These are phyloP conservation scores for Takifugu bimaculatus DNA, from an alignment of 2,113 vertebrate genomes.

Conservation along the genomic window DNA sequence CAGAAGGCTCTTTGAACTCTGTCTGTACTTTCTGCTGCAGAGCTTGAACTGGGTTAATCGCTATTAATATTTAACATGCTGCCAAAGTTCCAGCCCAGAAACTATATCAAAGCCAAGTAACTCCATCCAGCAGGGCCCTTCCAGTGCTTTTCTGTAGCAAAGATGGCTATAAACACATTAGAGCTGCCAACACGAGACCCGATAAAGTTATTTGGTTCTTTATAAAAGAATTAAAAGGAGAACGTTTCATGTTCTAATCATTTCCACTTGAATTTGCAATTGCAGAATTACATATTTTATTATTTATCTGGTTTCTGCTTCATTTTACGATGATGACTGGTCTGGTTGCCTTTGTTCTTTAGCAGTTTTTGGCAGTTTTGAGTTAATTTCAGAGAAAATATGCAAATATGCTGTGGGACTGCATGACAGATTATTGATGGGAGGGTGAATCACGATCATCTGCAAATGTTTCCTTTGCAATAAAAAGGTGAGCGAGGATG, in stretches of 20 bases:
- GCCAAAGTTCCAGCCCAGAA: slow-evolving; percentile 77
- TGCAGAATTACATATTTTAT: slow-evolving; percentile 11
- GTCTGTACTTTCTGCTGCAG: slow-evolving; percentile 73
- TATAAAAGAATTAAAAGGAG: slow-evolving; percentile 31
- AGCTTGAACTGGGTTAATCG: slow-evolving; percentile 81
- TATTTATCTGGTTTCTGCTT: not conserved
- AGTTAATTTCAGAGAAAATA: not conserved
- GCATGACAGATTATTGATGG: slow-evolving; percentile 8
- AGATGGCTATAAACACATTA: slow-evolving; percentile 58
- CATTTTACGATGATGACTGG: not conserved
- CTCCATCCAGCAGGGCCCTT: slow-evolving; percentile 68
- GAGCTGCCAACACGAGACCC: slow-evolving; percentile 50
- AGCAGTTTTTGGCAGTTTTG: not conserved
- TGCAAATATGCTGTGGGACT: slow-evolving; percentile 17
- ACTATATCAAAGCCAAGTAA: slow-evolving; percentile 77
- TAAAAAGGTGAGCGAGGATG: slow-evolving; percentile 28
- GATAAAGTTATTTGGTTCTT: slow-evolving; percentile 50
- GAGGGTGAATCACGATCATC: slow-evolving; percentile 14
- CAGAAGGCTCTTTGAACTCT: slow-evolving; percentile 78
- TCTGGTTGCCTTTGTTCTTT: not conserved
- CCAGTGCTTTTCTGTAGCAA: slow-evolving; percentile 54
- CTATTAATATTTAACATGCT: slow-evolving; percentile 80
- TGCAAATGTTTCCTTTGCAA: slow-evolving; percentile 37
- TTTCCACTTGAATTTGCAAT: slow-evolving; percentile 13
- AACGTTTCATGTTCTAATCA: slow-evolving; percentile 20